Base-by-base conservation (phyloP, 2,888 invertebrate species). In the Harpagoxenus sublaevis region DNA sequence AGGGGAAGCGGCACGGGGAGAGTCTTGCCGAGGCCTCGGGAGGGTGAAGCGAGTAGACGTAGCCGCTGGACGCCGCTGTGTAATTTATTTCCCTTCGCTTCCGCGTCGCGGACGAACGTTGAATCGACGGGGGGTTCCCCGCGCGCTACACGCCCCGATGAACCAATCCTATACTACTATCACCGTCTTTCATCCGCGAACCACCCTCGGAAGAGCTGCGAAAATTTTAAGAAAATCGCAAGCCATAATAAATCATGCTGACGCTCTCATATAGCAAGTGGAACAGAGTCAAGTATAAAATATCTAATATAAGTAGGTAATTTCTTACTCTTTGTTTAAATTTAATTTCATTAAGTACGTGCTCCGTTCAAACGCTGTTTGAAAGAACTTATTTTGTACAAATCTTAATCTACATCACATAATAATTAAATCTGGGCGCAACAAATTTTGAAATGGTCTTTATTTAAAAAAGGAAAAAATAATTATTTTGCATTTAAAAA, bases 81-180 rank as follows among this genome's bases (percentile, higher is more conserved):
- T 94, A 93, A 94, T 95, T 94, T 94, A 94, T 94, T 91, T 94
- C 92, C 92, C 91, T 92, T 92, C 92, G 93, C 93, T 94, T 94
- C 94, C 94, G 94, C 92, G 92, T 93, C 93, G 92, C 93, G 93
- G 89, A 89, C 92, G 91, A 91, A 92, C 92, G 90, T 89, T 90
- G 92, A 90, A 92, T 92, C 93, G 91, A 90, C 92, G 91, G 91
- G 92, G 92, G 92, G 91, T 87, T 87, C 86, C 89, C 84, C 84
- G 83, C 83, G 79, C 87, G 84, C 88, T 87, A 84, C 88, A 91
- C 90, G 91, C 89, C 87, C 90, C 89, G 88, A 91, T 90, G 91
- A 92, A 91, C 91, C 90, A 88, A 87, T 90, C 88, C 89, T 78
- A 85, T 85, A 74, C 88, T 86, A 82, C 70, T 78, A 62, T 79